Conservation (phyloP, 2,888 invertebrate genomes). For the Helleia helle region DNA sequence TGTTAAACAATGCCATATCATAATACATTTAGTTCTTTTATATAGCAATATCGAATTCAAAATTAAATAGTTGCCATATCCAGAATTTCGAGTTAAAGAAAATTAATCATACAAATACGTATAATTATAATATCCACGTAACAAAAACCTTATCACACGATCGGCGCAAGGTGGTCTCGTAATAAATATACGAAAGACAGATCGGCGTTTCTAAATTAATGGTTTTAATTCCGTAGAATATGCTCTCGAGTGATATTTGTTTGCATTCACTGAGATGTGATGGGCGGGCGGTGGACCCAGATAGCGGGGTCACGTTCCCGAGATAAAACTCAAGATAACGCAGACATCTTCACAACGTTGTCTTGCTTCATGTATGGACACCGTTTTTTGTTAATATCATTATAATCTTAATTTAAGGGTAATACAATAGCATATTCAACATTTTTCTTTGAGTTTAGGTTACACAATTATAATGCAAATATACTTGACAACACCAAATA, state of each 20-base stretch:
- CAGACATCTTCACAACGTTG: constrained; percentile 55
- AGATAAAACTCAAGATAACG: constrained; percentile 61
- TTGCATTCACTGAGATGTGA: constrained; percentile 33
- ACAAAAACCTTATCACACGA: constrained; percentile 41
- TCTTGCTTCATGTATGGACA: constrained; percentile 27
- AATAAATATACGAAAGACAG: constrained; percentile 57
- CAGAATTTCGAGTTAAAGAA: background rate
- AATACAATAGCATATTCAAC: no score
- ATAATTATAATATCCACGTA: background rate
- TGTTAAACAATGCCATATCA: no score
- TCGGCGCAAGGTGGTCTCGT: constrained; percentile 61
- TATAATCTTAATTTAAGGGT: no score
- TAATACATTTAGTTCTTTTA: no score
- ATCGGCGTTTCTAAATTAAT: constrained; percentile 62
- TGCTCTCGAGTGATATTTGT: constrained; percentile 34
- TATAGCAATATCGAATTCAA: background rate
- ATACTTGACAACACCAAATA: no score
- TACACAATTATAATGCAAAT: no score
- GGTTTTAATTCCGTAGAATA: constrained; percentile 34
- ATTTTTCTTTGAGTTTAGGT: no score
- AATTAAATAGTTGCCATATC: background rate
- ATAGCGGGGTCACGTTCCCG: constrained; percentile 66
- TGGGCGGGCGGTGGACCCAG: constrained; percentile 56
- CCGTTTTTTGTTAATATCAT: no score
- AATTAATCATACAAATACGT: background rate